Conservation (phyloP, 2,888 invertebrate species). For the Corbicula japonica region DNA sequence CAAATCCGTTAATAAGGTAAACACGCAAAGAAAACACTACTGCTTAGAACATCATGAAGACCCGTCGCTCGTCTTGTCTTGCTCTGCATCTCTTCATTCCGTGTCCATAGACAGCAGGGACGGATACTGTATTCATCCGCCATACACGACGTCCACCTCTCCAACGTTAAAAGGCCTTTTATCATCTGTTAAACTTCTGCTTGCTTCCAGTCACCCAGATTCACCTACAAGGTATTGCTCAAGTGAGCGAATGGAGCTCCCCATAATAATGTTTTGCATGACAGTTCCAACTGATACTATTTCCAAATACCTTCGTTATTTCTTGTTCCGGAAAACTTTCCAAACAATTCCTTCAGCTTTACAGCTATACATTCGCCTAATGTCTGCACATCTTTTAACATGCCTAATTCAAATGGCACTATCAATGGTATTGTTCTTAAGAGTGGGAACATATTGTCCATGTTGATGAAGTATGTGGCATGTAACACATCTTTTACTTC, state of each 20-base stretch:
- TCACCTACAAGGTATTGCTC: conserved; percentile 28
- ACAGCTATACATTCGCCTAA: conserved; percentile 25
- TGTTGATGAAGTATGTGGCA: conserved; percentile 34
- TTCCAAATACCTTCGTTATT: conserved; percentile 33
- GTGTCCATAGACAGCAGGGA: conserved; percentile 41
- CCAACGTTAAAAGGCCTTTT: conserved; percentile 43
- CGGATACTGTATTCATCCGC: conserved; percentile 35
- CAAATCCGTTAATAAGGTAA: conserved; percentile 27
- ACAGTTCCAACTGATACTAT: conserved; percentile 39
- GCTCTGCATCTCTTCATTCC: conserved; percentile 12
- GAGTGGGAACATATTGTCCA: conserved; percentile 15
- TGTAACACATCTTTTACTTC: conserved; percentile 19
- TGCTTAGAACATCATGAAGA: conserved; percentile 41
- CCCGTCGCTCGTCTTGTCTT: conserved; percentile 33
- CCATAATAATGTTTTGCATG: conserved; percentile 34
- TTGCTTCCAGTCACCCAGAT: conserved; percentile 27
- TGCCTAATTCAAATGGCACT: conserved; percentile 29
- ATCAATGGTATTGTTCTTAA: conserved; percentile 31
- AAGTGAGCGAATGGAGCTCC: conserved; percentile 1
- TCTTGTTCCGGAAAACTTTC: conserved; percentile 27
- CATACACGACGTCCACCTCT: conserved; percentile 43
- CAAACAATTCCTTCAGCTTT: conserved; percentile 26
- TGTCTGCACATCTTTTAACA: conserved; percentile 2
- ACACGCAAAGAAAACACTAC: conserved; percentile 24
- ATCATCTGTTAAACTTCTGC: conserved; percentile 34